phyloP scores from a whole-genome alignment of 1,140 invertebrate species.

The Ditylenchus dipsaci region DNA sequence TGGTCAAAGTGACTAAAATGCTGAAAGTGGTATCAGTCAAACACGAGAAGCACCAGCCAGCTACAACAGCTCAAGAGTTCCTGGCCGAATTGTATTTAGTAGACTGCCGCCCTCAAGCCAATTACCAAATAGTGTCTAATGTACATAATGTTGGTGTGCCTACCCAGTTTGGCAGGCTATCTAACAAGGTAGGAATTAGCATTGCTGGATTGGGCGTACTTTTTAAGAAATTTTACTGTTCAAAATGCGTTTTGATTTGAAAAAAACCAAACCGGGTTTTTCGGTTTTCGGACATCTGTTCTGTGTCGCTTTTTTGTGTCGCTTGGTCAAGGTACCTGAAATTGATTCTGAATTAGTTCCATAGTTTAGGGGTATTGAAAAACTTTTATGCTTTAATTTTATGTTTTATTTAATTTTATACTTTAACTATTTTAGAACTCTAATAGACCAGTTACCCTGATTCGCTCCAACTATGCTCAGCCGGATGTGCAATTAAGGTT shows the following conservation, averaged over 20 bases:
- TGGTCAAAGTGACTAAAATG: background rate
- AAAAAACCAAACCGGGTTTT: too few relatives aligned
- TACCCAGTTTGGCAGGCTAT: background rate
- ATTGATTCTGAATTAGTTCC: too few relatives aligned
- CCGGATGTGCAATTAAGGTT: conserved; percentile 26
- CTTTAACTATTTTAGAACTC: background rate
- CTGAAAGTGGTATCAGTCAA: conserved; percentile 6
- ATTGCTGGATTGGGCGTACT: too few relatives aligned
- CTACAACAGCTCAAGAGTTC: background rate
- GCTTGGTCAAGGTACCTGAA: too few relatives aligned
- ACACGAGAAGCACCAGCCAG: conserved; percentile 1
- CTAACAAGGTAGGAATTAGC: too few relatives aligned
- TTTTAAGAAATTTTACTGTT: too few relatives aligned
- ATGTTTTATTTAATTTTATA: too few relatives aligned
- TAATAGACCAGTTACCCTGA: conserved; percentile 12
- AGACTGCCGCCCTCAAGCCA: conserved; percentile 20
- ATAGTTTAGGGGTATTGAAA: too few relatives aligned
- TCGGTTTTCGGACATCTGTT: too few relatives aligned
- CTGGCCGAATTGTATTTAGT: conserved; percentile 3
- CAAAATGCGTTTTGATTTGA: too few relatives aligned
- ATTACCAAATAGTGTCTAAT: conserved; percentile 26
- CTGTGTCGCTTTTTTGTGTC: too few relatives aligned
- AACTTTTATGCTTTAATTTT: too few relatives aligned
- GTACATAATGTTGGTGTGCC: conserved; percentile 16
- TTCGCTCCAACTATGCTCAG: conserved; percentile 35